A percentile compares a stretch with the other conserved stretches of the same genome.
Evolutionary conservation across 2,797 vertebrate genomes (phyloP).

Genomic region (Chromis chromis): DNA sequence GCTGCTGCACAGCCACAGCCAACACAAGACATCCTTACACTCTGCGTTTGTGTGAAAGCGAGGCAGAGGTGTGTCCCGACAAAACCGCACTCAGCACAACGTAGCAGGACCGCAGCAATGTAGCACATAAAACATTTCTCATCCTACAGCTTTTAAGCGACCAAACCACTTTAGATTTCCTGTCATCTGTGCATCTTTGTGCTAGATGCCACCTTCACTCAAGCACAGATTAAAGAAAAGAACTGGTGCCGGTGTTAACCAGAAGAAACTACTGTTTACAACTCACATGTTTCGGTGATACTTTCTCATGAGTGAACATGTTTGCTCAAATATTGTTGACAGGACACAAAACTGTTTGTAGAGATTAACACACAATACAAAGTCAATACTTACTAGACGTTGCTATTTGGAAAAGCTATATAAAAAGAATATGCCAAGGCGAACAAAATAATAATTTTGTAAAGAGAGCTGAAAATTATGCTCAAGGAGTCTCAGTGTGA

Average conservation of each 20-base stretch:
- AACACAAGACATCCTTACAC: conserved; percentile 48
- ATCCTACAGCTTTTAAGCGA: neutral
- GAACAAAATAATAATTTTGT: neutral
- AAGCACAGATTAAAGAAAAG: conserved; percentile 30
- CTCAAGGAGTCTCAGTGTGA: neutral
- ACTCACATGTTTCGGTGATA: neutral
- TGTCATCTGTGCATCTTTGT: neutral
- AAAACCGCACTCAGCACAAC: conserved; percentile 27
- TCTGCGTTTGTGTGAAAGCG: neutral
- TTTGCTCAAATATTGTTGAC: neutral
- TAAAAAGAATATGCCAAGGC: neutral
- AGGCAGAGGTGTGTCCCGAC: neutral
- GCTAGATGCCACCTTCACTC: no score
- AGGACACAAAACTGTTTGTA: neutral
- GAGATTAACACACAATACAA: neutral
- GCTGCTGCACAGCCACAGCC: conserved; percentile 59
- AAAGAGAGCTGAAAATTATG: neutral
- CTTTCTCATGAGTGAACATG: neutral
- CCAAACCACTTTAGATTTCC: neutral
- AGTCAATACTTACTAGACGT: neutral
- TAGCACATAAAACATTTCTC: neutral
- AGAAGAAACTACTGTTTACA: conserved; percentile 7
- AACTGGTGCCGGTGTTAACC: neutral
- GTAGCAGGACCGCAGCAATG: neutral
- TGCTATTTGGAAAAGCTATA: neutral